Evolutionary conservation across 2,113 vertebrate genomes (phyloP).

Genomic region (Ceyx cyanopectus): DNA sequence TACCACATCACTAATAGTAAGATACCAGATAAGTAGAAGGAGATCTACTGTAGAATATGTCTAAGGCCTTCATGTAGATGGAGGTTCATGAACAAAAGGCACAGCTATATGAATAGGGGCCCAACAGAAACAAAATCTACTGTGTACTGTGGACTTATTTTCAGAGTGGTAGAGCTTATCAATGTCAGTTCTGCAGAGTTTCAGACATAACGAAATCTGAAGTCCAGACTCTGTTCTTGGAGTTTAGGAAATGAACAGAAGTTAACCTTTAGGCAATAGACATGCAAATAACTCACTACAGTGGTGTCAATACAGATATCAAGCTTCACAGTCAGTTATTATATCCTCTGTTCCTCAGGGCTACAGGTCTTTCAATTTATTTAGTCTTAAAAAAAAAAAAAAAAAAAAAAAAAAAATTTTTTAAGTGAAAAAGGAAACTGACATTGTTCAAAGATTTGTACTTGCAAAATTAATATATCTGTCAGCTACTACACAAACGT

Average conservation of each 20-base stretch:
- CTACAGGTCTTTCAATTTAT: neutral
- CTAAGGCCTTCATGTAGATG: neutral
- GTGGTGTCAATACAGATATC: neutral
- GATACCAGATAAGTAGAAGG: neutral
- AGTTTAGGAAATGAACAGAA: neutral
- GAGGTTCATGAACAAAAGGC: neutral
- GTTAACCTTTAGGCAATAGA: neutral
- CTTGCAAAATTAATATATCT: neutral
- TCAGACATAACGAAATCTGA: neutral
- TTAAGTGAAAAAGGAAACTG: neutral
- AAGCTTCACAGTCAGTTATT: neutral
- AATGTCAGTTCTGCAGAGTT: neutral
- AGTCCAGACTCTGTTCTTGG: neutral
- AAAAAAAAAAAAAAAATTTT: no score
- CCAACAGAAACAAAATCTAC: neutral
- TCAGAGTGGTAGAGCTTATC: neutral
- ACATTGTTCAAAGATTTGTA: constrained; percentile 6
- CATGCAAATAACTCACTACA: neutral
- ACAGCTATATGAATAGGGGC: neutral
- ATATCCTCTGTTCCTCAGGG: neutral
- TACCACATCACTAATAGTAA: neutral
- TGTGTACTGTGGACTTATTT: neutral
- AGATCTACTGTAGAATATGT: neutral
- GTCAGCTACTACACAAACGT: neutral
- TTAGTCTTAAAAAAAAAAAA: neutral